Base-by-base conservation (phyloP, 2,888 invertebrate genomes). In the Dendrolimus houi region DNA sequence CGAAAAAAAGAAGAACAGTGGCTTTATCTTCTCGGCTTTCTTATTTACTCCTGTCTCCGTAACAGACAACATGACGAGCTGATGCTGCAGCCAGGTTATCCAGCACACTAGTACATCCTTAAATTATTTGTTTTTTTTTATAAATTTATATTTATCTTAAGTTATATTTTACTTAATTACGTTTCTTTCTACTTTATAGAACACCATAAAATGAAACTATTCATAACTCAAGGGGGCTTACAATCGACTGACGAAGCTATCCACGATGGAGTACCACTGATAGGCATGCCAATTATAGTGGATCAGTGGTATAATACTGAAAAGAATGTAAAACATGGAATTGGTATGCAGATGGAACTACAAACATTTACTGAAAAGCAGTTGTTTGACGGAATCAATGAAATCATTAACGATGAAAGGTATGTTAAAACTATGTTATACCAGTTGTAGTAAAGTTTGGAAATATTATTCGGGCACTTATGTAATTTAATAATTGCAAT, bases 241-340 rank as follows among this genome's bases (percentile, higher is more conserved):
- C 85, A 85, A 57, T 87, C 87, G 0, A 73, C 82, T 1, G 84
- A 85, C 57, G 87, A 88, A 68, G 75, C 85, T 0, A 76, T 87
- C 8, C 69, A 71, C 14, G 77, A 78, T 1, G 77, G 73, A 54
- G 77, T 83, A 0, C 85, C 85, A 0, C 64, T 87, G 0, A 63
- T 87, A 2, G 83, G 75, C 3, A 61, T 87, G 7, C 85, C 85
- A 1, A 78, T 87, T 64, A 58, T 82, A 10, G 78, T 67, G 1
- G 88, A 90, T 61, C 87, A 86, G 62, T 76, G 73, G 63, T 73
- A 63, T 29, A 87, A 86, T 59, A 76, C 72, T 0, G 74, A 71
- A 61, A 70, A 66, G 61, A 81, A 70, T 40, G 64, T 59, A 0
- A 58, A 65, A 6, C 64, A 67, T 9, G 60, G 60, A 17, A 72